Evolutionary conservation across 2,797 vertebrate species (phyloP).

Genomic region (Streptopelia turtur): DNA sequence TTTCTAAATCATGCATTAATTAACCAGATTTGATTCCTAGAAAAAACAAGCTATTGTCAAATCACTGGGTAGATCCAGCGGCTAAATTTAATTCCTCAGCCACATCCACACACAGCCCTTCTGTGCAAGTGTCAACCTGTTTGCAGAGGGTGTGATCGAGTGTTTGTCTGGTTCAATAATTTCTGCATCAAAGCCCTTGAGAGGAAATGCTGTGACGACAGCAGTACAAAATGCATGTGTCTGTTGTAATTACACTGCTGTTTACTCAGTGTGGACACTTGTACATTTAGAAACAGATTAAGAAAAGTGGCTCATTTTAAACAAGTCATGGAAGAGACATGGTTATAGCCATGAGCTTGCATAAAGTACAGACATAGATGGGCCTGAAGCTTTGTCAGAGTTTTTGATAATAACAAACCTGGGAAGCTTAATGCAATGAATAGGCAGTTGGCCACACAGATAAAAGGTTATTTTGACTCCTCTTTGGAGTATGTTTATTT

Average conservation of each 20-base stretch:
- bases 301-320: background rate
- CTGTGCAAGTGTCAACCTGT: conserved; percentile 10
- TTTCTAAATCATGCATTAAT: conserved; percentile 16
- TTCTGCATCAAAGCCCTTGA: conserved; percentile 28
- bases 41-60: conserved; percentile 41
- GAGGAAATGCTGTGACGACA: conserved; percentile 58
- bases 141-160: conserved; percentile 54
- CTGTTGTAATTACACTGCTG: conserved; percentile 37
- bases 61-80: background rate
- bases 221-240: conserved; percentile 6
- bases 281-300: conserved; percentile 19
- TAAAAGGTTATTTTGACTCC: background rate
- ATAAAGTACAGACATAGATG: background rate
- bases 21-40: conserved; percentile 8
- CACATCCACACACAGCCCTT: background rate
- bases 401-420: background rate
- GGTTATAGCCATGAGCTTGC: background rate
- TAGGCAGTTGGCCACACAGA: background rate
- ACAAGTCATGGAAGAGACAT: background rate
- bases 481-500: background rate
- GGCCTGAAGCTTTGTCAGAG: background rate
- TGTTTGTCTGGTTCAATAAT: background rate
- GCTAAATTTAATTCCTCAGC: conserved; percentile 47
- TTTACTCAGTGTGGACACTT: background rate
- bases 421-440: background rate